Evolutionary conservation across 2,113 vertebrate species (phyloP), one percentile per base, ranked within the genome.

Genomic region (Eulacestoma nigropectus): DNA sequence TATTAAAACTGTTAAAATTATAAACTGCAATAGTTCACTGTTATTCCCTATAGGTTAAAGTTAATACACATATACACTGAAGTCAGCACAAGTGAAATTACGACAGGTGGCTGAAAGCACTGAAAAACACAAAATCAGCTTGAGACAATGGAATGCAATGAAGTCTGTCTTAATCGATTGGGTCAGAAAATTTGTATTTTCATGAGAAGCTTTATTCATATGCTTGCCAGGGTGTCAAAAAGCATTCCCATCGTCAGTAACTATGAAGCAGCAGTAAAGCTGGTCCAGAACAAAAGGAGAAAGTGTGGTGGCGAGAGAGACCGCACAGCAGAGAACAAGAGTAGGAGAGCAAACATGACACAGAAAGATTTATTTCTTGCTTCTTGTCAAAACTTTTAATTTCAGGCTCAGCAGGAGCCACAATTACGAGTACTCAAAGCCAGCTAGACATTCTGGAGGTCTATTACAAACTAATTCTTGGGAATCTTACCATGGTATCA

Each of bases 341-440:
- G 32, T 4, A 91, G 27, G 11, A 81, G 10, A 89, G 49, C 1
- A 3, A 84, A 27, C 12, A 1, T 33, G 33, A 93, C 69, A 84
- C 16, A 76, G n/a, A 67, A 14, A 82, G 39, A 92, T 83, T 84
- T 80, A 84, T 93, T 95, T 82, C 96, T 92, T 90, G 47, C 69
- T 96, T 97, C 93, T 90, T 93, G 77, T 97, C 81, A 96, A 87
- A 97, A 95, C 79, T 97, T 98, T 96, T 97, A 84, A 98, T 98
- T 98, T 98, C 82, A 94, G 93, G 68, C 97, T 95, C 97, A 97
- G 96, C 63, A 92, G 96, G 91, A 96, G 86, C 82, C 53, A 81
- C 64, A 87, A 95, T 94, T 97, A 98, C 90, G 83, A 94, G 82
- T 74, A 85, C 89, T 91, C 75, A 97, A 95, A 97, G 81, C 74